These are phyloP conservation scores for Lycaon pictus DNA, from an alignment of 2,113 vertebrate species.

Conservation along the genomic window DNA sequence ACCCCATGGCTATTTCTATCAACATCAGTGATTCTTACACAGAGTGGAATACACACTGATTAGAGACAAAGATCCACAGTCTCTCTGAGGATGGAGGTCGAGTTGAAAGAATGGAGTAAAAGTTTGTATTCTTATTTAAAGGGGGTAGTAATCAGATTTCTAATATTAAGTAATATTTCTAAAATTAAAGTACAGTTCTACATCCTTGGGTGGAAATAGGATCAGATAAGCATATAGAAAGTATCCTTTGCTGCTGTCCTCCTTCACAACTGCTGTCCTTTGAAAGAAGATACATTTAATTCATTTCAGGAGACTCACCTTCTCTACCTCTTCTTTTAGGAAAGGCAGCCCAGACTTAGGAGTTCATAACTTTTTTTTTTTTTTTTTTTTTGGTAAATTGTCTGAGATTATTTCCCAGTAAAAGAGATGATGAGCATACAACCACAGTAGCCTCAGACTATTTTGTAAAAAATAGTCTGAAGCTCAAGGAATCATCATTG, in stretches of 20 bases:
- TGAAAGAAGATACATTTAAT: background rate
- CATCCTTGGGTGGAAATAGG: background rate
- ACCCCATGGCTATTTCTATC: constrained; percentile 88
- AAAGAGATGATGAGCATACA: rapidly evolving
- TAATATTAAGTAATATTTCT: constrained; percentile 42
- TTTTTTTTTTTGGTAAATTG: background rate
- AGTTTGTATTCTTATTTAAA: constrained; percentile 77
- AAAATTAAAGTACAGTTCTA: background rate
- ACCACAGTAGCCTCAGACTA: rapidly evolving
- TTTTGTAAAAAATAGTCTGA: background rate
- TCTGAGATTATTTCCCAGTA: background rate
- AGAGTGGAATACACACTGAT: constrained; percentile 84
- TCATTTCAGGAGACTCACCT: background rate
- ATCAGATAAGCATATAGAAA: no score
- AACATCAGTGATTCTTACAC: constrained; percentile 86
- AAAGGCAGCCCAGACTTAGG: background rate
- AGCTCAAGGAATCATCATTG: rapidly evolving
- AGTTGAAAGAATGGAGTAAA: background rate
- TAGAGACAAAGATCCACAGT: constrained; percentile 75
- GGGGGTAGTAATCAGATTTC: constrained; percentile 43
- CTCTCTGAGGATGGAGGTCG: constrained; percentile 72
- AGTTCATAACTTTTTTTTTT: background rate
- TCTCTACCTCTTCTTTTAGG: background rate
- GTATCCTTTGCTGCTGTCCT: rapidly evolving
- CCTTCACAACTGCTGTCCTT: background rate